A percentile compares a stretch with the other conserved stretches of the same genome.
Conservation (phyloP, 2,113 vertebrate genomes). For the Trematomus loennbergii region DNA sequence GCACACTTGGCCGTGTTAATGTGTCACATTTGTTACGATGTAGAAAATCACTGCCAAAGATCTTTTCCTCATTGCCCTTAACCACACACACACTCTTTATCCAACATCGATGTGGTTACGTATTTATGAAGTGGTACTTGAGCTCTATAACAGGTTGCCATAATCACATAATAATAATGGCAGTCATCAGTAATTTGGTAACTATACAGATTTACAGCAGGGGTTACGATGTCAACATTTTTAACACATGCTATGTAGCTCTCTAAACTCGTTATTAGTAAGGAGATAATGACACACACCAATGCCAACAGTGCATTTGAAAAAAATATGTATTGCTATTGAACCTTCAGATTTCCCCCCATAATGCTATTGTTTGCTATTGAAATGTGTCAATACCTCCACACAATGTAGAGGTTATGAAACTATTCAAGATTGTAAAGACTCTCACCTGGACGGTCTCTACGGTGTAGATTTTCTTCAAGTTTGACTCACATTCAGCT, state of each 20-base stretch:
- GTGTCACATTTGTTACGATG: conserved; percentile 1
- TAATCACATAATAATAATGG: not conserved
- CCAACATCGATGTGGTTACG: not conserved
- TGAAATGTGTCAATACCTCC: too few species aligned
- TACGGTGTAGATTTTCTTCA: conserved; percentile 96
- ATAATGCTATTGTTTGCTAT: too few species aligned
- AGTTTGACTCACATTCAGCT: conserved; percentile 93
- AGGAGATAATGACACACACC: not conserved
- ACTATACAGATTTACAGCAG: not conserved
- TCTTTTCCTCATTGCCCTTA: conserved; percentile 17
- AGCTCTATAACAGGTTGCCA: not conserved
- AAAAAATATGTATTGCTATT: not conserved
- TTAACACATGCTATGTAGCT: not conserved
- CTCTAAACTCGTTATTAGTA: not conserved
- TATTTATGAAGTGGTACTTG: not conserved
- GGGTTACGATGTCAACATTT: not conserved
- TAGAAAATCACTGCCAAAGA: not conserved
- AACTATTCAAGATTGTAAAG: not conserved
- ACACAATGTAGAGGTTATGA: too few species aligned
- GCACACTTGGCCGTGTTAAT: conserved; percentile 20
- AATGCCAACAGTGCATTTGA: not conserved
- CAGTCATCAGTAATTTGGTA: not conserved
- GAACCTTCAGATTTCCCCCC: too few species aligned
- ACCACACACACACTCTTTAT: not conserved
- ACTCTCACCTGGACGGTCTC: conserved; percentile 92